Percentiles rank a stretch among this genome's conserved stretches.
Conservation (phyloP, 2,888 invertebrate genomes). For the Trileptium ribeirensis region DNA sequence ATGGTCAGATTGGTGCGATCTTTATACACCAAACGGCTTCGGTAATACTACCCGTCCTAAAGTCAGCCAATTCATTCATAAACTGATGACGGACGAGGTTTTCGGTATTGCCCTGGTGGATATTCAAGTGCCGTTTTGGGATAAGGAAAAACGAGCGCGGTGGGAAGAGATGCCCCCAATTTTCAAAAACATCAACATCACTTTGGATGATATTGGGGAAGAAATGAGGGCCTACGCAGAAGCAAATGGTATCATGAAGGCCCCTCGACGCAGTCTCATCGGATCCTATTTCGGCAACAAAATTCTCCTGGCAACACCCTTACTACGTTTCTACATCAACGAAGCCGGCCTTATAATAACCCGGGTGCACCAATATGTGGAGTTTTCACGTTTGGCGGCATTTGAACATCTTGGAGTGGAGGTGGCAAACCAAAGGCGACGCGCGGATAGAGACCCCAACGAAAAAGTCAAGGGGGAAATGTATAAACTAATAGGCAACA, state of each 20-base stretch:
- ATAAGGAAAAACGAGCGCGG: background rate
- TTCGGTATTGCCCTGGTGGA: background rate
- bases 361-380: background rate
- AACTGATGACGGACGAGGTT: background rate
- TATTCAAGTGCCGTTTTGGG: slow-evolving; percentile 1
- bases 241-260: background rate
- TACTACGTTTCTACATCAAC: background rate
- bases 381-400: background rate
- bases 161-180: background rate
- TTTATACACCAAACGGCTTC: background rate
- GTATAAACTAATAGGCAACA: background rate
- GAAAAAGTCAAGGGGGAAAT: background rate
- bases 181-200: background rate
- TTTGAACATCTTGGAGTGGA: background rate
- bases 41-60: background rate
- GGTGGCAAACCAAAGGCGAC: background rate
- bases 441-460: background rate
- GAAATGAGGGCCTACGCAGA: background rate
- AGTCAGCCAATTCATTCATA: background rate
- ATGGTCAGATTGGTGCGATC: background rate
- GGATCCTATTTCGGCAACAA: background rate
- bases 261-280: background rate
- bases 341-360: background rate
- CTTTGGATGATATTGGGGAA: background rate
- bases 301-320: background rate